These are phyloP conservation scores for Saturnia japonica DNA, from an alignment of 2,888 invertebrate species.

Conservation along the genomic window DNA sequence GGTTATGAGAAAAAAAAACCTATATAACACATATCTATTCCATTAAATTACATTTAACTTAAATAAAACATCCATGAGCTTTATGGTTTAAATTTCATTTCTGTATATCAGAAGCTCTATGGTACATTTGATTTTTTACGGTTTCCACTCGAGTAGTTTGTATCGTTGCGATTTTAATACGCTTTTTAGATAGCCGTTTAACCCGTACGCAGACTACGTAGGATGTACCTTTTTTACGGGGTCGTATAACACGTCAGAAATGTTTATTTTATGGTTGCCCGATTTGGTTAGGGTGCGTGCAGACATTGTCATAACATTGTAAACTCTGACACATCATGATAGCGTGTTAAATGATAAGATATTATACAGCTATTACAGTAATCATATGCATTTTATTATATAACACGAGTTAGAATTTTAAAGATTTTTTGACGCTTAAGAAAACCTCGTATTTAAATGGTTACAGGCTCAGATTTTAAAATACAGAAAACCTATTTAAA, in stretches of 20 bases:
- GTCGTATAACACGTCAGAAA: conserved; percentile 76
- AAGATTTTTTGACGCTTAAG: not conserved
- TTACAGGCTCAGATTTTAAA: too few species aligned
- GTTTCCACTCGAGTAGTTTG: conserved; percentile 77
- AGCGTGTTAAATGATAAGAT: conserved; percentile 61
- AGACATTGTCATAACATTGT: conserved; percentile 74
- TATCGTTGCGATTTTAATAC: conserved; percentile 77
- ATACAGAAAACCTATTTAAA: too few species aligned
- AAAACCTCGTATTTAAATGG: too few species aligned
- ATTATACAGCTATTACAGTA: conserved; percentile 44
- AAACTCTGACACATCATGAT: conserved; percentile 67
- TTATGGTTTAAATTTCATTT: not conserved
- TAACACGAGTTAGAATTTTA: not conserved
- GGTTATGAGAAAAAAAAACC: too few species aligned
- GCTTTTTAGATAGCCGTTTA: conserved; percentile 73
- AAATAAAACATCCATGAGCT: too few species aligned
- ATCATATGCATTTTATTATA: not conserved
- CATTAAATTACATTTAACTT: too few species aligned
- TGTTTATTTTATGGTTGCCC: conserved; percentile 75
- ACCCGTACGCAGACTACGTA: conserved; percentile 64
- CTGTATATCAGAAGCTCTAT: conserved; percentile 37
- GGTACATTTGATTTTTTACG: conserved; percentile 63
- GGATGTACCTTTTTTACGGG: conserved; percentile 72
- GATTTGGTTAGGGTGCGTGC: conserved; percentile 56
- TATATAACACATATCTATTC: too few species aligned